A percentile compares a stretch with the other conserved stretches of the same genome.
These are phyloP conservation scores for Melanerpes formicivorus DNA, from an alignment of 2,113 vertebrate species.

Conservation along the genomic window DNA sequence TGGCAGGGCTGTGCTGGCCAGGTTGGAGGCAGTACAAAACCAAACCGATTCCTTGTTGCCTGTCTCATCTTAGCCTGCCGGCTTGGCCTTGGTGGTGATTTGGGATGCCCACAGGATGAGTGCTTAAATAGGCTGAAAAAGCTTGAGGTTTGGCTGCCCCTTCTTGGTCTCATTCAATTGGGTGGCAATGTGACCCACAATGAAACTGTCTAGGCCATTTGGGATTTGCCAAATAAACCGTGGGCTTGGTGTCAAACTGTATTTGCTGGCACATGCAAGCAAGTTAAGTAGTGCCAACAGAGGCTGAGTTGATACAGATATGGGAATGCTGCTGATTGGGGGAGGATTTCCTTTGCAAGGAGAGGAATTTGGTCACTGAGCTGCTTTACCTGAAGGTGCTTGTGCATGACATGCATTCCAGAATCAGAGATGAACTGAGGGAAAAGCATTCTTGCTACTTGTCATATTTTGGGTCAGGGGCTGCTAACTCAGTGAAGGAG, in stretches of 20 bases:
- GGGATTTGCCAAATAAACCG: constrained; percentile 40
- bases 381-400: not conserved
- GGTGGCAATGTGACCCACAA: constrained; percentile 10
- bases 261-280: constrained; percentile 9
- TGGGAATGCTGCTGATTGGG: not conserved
- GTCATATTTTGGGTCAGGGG: not conserved
- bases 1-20: not conserved
- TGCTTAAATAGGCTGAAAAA: not conserved
- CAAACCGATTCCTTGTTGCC: not conserved
- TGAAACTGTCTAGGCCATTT: not conserved
- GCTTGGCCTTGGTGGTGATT: not conserved
- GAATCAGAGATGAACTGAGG: not conserved
- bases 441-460: not conserved
- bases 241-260: constrained; percentile 29
- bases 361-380: not conserved
- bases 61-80: not conserved
- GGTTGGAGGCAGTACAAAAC: not conserved
- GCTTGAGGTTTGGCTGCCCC: constrained; percentile 56
- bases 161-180: not conserved
- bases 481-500: not conserved
- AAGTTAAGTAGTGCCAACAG: constrained; percentile 9
- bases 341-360: not conserved
- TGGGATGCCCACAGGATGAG: constrained; percentile 25
- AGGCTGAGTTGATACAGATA: not conserved
- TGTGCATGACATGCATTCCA: not conserved